Conservation (phyloP, 2,888 invertebrate species). For the Lasioglossum lativentre region DNA sequence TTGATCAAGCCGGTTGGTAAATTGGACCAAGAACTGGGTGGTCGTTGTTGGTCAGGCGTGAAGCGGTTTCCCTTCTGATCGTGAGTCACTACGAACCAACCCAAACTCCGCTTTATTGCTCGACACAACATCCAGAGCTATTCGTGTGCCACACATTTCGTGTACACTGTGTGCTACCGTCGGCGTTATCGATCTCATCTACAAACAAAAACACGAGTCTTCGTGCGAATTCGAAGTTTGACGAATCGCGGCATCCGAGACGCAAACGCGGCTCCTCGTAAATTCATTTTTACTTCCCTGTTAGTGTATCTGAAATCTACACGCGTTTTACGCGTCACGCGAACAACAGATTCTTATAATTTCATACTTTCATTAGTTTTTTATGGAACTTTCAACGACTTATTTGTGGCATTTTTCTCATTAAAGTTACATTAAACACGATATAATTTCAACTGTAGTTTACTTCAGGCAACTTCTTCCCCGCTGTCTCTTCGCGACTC, state of each 20-base stretch:
- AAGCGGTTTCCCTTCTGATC: conserved; percentile 57
- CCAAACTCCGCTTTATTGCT: conserved; percentile 39
- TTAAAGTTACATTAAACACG: too few relatives aligned
- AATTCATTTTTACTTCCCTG: background rate
- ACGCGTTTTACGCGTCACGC: background rate
- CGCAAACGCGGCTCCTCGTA: background rate
- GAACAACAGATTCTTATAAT: background rate
- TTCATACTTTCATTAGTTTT: background rate
- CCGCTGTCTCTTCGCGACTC: too few relatives aligned
- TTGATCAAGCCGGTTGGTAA: conserved; percentile 73
- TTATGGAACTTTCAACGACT: too few relatives aligned
- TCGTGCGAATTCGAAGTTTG: background rate
- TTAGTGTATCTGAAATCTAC: background rate
- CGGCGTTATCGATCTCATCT: conserved; percentile 25
- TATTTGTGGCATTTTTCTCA: too few relatives aligned
- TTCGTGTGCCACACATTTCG: conserved; percentile 27
- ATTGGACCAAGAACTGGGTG: conserved; percentile 49
- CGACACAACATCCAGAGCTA: conserved; percentile 29
- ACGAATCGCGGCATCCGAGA: background rate
- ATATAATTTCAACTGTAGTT: too few relatives aligned
- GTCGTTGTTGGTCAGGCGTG: conserved; percentile 48
- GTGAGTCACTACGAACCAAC: conserved; percentile 48
- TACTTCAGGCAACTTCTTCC: too few relatives aligned
- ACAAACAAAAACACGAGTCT: conserved; percentile 10
- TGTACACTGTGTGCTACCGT: conserved; percentile 2